Percentiles rank a stretch among this genome's conserved stretches.
Conservation (phyloP, 2,888 invertebrate species). For the Nesidiocoris tenuis region DNA sequence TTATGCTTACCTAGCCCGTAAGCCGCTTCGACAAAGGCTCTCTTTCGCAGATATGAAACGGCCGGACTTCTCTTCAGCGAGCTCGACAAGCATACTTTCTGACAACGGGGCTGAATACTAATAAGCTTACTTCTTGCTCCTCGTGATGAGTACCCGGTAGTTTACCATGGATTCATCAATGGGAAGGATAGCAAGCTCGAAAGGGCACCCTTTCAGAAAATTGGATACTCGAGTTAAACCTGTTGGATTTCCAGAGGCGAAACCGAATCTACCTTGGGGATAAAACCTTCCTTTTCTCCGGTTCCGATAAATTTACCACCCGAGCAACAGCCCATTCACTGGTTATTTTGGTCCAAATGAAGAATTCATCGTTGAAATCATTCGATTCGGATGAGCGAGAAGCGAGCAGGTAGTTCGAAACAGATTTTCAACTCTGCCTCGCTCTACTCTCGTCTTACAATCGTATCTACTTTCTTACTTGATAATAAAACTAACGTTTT, state of each 20-base stretch:
- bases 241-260: not conserved
- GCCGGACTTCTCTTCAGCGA: not conserved
- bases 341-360: too few relatives aligned
- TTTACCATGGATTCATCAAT: constrained; percentile 36
- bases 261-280: not conserved
- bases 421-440: too few relatives aligned
- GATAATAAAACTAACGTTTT: too few relatives aligned
- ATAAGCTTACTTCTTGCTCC: constrained; percentile 29
- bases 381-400: too few relatives aligned
- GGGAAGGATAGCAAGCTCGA: not conserved
- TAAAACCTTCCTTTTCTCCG: not conserved
- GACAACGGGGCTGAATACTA: constrained; percentile 38
- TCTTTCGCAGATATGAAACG: constrained; percentile 30
- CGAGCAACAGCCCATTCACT: too few relatives aligned
- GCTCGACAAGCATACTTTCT: constrained; percentile 30
- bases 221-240: not conserved
- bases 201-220: not conserved
- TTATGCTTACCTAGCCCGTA: constrained; percentile 32
- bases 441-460: too few relatives aligned
- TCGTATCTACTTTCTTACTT: too few relatives aligned
- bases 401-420: too few relatives aligned
- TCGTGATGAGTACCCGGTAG: constrained; percentile 21
- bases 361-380: too few relatives aligned
- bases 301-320: not conserved
- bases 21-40: not conserved